Base-by-base conservation (phyloP, 2,113 vertebrate genomes). In the Dolichotis patagonum region DNA sequence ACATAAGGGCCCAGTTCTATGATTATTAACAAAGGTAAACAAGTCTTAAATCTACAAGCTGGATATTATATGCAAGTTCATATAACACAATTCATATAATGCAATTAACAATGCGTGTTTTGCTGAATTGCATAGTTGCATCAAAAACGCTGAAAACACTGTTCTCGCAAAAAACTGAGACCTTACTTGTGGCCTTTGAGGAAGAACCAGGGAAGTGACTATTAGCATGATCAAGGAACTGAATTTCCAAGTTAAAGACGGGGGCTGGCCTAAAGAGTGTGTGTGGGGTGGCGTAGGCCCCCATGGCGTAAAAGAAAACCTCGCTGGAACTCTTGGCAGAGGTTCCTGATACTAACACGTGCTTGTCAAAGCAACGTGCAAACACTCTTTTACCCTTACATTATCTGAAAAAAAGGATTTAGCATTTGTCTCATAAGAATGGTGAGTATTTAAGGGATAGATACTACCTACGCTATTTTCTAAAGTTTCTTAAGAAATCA, bases 341-440 rank as follows among this genome's bases (percentile, higher is more conserved):
- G 32, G 17, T 12, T 41, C 26, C 19, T 11, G 11, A n/a, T 41
- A 43, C 38, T 67, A 62, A 22, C 14, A 77, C 7, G 11, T 30
- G 32, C 17, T 93, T 52, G 5, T 73, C 65, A 73, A 46, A 88
- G 49, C 11, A 43, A 17, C 26, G 5, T 41, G 35, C 35, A 88
- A 17, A 60, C 9, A 35, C 1, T 83, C 28, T 75, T 58, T 92
- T 56, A 88, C 28, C 35, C 7, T 78, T 63, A 83, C 1, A 14
- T 1, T 83, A 43, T 69, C 62, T 88, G 87, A 77, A 87, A 67
- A 67, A 62, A 91, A 56, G 4, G 5, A 56, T 43, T 69, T 84
- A 32, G 6, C 63, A 56, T 93, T 85, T 95, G 32, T 28, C 54
- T 88, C 62, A 77, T 83, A 90, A 87, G 71, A 71, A 90, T 54